phyloP scores from a whole-genome alignment of 2,888 invertebrate species.

The Zhuqinia jingwanae region DNA sequence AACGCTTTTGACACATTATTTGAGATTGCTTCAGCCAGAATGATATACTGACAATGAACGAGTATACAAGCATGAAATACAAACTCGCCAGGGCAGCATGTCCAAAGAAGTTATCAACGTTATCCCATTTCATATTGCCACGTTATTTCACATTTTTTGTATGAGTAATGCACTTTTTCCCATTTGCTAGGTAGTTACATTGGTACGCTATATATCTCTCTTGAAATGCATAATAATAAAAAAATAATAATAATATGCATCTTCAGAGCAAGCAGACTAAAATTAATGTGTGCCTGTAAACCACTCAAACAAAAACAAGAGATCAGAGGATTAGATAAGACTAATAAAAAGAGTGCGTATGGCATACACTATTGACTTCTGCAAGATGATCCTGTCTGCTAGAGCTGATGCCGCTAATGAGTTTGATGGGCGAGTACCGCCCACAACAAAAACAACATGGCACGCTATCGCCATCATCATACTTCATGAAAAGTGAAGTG shows the following conservation, averaged over 20 bases:
- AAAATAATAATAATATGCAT: not conserved
- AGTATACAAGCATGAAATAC: not conserved
- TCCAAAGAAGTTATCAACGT: not conserved
- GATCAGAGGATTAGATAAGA: slow-evolving; percentile 22
- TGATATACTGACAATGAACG: too few relatives aligned
- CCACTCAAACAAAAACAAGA: not conserved
- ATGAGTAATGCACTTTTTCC: too few relatives aligned
- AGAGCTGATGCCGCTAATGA: slow-evolving; percentile 59
- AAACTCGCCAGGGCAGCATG: not conserved
- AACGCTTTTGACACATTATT: slow-evolving; percentile 33
- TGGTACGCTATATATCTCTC: too few relatives aligned
- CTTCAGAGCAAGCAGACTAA: not conserved
- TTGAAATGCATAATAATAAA: too few relatives aligned
- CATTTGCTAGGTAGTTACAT: too few relatives aligned
- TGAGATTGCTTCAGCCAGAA: too few relatives aligned
- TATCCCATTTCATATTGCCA: slow-evolving; percentile 8
- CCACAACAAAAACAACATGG: slow-evolving; percentile 27
- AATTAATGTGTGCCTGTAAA: slow-evolving; percentile 10
- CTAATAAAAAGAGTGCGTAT: not conserved
- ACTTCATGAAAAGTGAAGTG: slow-evolving; percentile 30
- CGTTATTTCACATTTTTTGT: not conserved
- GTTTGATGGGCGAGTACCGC: slow-evolving; percentile 55
- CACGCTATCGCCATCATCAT: not conserved
- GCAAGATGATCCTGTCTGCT: slow-evolving; percentile 43
- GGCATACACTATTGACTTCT: slow-evolving; percentile 3